phyloP scores from a whole-genome alignment of 30 jellyfish, hydroid and myxozoan genomes.

The Pseudorhiza aurosa region DNA sequence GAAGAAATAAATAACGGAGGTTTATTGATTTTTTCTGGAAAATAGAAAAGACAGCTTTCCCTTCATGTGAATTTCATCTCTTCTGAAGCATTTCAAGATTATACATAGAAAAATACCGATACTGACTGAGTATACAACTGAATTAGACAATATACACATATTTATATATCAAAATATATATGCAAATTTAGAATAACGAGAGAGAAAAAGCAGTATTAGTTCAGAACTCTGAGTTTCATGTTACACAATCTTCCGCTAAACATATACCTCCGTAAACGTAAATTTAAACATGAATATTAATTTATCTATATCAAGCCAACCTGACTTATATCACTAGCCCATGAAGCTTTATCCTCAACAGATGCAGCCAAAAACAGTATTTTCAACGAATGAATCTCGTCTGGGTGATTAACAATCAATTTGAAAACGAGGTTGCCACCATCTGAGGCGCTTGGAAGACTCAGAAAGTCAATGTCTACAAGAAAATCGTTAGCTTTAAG shows the following conservation, averaged over 20 bases:
- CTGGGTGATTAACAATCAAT: slow-evolving; percentile 58
- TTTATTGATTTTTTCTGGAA: neutral
- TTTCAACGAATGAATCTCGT: slow-evolving; percentile 37
- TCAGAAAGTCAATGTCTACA: slow-evolving; percentile 67
- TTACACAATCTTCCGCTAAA: too few species aligned
- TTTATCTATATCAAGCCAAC: slow-evolving; percentile 15
- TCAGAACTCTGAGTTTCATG: too few species aligned
- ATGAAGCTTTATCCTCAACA: slow-evolving; percentile 76
- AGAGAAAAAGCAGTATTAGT: too few species aligned
- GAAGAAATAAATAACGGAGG: neutral
- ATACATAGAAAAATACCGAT: too few species aligned
- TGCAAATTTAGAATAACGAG: too few species aligned
- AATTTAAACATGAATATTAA: too few species aligned
- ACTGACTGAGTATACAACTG: too few species aligned
- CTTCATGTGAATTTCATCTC: too few species aligned
- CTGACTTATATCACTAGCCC: slow-evolving; percentile 92
- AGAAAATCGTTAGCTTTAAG: too few species aligned
- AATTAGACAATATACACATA: neutral
- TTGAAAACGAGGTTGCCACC: slow-evolving; percentile 64
- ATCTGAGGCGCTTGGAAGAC: slow-evolving; percentile 65
- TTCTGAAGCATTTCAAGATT: too few species aligned
- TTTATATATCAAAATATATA: neutral
- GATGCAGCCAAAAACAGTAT: slow-evolving; percentile 72
- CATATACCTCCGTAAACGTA: too few species aligned
- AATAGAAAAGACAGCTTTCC: too few species aligned